These are phyloP conservation scores for Epistrophe eligans DNA, from an alignment of 2,888 invertebrate genomes.

Conservation along the genomic window DNA sequence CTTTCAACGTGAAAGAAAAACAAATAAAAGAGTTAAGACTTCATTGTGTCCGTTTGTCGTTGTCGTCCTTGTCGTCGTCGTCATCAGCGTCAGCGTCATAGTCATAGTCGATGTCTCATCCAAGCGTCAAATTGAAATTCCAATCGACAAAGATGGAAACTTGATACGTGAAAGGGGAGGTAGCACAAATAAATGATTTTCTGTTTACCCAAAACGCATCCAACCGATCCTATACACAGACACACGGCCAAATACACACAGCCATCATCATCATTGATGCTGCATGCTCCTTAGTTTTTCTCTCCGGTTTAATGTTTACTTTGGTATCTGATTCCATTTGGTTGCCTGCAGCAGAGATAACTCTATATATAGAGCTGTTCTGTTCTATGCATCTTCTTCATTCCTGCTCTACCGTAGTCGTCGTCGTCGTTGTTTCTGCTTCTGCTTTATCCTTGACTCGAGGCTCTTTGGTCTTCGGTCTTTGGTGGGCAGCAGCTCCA, in stretches of 20 bases:
- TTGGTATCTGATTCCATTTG: constrained; percentile 64
- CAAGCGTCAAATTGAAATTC: constrained; percentile 67
- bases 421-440: not conserved
- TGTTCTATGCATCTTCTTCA: not conserved
- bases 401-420: not conserved
- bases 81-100: not conserved
- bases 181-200: constrained; percentile 63
- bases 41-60: constrained; percentile 22
- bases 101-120: constrained; percentile 19
- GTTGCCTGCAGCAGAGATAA: constrained; percentile 58
- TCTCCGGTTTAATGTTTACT: constrained; percentile 57
- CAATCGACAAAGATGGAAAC: constrained; percentile 54
- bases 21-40: constrained; percentile 52
- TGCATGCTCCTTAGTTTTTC: constrained; percentile 31
- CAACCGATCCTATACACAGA: constrained; percentile 40
- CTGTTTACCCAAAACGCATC: constrained; percentile 66
- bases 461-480: constrained; percentile 15
- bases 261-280: not conserved
- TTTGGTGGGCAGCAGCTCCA: constrained; percentile 8
- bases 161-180: constrained; percentile 30
- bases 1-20: constrained; percentile 6
- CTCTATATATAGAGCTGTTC: constrained; percentile 14
- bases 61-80: not conserved
- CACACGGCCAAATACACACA: constrained; percentile 5
- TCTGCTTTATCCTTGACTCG: constrained; percentile 9